Evolutionary conservation across 2,113 vertebrate genomes (phyloP).

Genomic region (Cyphomyrus discorhynchus): DNA sequence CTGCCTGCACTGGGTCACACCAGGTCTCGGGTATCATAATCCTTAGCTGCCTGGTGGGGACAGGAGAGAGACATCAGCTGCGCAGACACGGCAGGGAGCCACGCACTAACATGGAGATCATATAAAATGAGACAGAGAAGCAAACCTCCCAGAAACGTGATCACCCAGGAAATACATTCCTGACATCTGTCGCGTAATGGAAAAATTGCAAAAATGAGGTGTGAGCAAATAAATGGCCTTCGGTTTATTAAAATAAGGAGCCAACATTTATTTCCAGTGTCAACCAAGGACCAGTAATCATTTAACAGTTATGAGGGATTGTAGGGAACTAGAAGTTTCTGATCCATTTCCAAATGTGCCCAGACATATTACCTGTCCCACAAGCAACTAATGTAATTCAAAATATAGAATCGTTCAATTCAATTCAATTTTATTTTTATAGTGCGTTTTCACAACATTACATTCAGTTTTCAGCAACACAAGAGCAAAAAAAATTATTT

Average conservation of each 20-base stretch:
- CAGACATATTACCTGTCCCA: background rate
- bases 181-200: background rate
- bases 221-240: background rate
- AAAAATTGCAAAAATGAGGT: background rate
- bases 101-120: background rate
- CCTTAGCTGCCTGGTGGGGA: conserved; percentile 26
- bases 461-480: background rate
- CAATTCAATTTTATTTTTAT: too few species aligned
- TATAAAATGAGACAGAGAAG: background rate
- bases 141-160: background rate
- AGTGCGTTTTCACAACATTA: too few species aligned
- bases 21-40: conserved; percentile 42
- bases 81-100: background rate
- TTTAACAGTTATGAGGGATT: background rate
- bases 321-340: background rate
- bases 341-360: background rate
- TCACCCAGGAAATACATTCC: background rate
- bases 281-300: background rate
- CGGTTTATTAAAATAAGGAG: background rate
- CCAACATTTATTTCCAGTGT: background rate
- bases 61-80: conserved; percentile 25
- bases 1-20: conserved; percentile 40
- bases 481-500: background rate
- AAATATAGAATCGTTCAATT: too few species aligned
- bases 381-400: background rate